phyloP scores from a whole-genome alignment of 2,888 invertebrate genomes.

The Syrista parreyssii region DNA sequence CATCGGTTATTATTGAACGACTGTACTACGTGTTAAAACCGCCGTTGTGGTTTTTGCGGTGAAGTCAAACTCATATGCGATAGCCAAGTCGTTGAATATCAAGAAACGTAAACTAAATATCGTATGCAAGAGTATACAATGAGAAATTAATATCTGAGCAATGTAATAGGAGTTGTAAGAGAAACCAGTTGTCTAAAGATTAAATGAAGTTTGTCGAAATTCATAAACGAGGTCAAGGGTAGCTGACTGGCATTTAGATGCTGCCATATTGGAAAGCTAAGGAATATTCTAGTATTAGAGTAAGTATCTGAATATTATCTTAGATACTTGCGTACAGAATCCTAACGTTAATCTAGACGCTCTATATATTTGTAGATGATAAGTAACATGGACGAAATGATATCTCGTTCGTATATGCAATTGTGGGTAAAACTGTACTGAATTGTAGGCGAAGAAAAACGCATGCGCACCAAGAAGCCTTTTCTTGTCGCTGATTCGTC shows the following conservation, averaged over 20 bases:
- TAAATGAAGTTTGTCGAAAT: not conserved
- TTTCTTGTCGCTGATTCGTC: not conserved
- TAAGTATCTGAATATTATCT: not conserved
- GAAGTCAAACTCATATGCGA: not conserved
- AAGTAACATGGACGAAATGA: conserved; percentile 10
- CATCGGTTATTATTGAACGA: not conserved
- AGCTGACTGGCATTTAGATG: not conserved
- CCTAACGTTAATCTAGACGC: not conserved
- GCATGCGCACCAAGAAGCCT: not conserved
- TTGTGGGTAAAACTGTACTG: not conserved
- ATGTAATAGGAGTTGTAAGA: not conserved
- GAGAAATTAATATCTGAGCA: not conserved
- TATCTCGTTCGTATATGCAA: not conserved
- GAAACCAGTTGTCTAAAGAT: not conserved
- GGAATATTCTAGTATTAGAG: not conserved
- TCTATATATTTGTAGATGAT: conserved; percentile 26
- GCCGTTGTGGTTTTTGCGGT: not conserved
- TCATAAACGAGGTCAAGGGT: not conserved
- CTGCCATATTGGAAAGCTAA: not conserved
- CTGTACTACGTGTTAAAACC: not conserved
- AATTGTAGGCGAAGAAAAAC: not conserved
- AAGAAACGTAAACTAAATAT: not conserved
- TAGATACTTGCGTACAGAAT: not conserved
- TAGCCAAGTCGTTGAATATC: not conserved
- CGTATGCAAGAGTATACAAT: not conserved